A percentile compares a stretch with the other conserved stretches of the same genome.
Evolutionary conservation across 2,113 vertebrate species (phyloP).

Genomic region (Glaucomys volans): DNA sequence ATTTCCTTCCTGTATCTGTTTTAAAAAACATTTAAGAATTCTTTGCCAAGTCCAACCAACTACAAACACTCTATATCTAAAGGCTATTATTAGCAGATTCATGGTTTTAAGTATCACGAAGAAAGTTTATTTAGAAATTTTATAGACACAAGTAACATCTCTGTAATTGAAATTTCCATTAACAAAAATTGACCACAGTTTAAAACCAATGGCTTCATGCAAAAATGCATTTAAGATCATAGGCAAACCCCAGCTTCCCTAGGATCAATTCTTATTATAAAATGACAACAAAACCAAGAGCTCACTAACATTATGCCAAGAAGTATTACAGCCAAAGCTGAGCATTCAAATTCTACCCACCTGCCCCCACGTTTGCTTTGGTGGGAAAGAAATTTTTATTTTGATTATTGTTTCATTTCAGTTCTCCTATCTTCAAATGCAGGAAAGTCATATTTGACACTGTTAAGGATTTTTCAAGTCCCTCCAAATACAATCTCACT

Average conservation of each 20-base stretch:
- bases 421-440: neutral
- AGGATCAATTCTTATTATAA: neutral
- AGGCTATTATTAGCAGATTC: neutral
- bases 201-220: conserved; percentile 30
- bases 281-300: neutral
- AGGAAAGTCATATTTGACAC: neutral
- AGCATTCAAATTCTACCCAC: neutral
- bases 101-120: neutral
- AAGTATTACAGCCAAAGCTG: neutral
- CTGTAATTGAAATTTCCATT: neutral
- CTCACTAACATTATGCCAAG: neutral
- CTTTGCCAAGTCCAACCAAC: neutral
- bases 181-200: neutral
- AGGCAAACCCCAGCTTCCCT: neutral
- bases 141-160: neutral
- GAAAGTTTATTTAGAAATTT: conserved; percentile 22
- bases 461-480: neutral
- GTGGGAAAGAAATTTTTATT: conserved; percentile 22
- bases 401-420: conserved; percentile 3
- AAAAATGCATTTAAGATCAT: neutral
- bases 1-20: neutral
- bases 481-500: neutral
- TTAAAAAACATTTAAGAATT: neutral
- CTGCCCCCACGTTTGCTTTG: neutral
- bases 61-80: neutral